Evolutionary conservation across 2,888 invertebrate species (phyloP).

Genomic region (Trissolcus japonicus): DNA sequence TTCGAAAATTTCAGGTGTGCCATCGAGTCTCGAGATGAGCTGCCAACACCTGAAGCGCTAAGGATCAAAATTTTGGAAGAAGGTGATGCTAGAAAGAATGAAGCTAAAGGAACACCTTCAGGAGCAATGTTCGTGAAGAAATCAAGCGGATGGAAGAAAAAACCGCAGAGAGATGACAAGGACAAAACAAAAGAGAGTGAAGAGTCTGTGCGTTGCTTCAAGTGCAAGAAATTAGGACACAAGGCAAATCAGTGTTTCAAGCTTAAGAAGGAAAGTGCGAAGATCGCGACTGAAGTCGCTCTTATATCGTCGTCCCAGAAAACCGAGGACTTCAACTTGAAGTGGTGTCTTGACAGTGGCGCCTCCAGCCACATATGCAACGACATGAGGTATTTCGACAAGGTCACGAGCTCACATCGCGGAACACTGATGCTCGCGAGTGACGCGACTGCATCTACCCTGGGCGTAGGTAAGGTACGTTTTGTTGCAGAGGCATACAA

Average conservation of each 20-base stretch:
- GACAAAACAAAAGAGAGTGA: no score
- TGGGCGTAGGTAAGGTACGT: background rate
- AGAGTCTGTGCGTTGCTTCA: background rate
- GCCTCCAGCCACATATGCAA: background rate
- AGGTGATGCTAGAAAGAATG: conserved; percentile 31
- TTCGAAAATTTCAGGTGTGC: conserved; percentile 49
- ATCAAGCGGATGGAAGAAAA: no score
- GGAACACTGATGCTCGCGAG: background rate
- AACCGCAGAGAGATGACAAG: no score
- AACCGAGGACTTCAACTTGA: background rate
- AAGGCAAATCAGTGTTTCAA: background rate
- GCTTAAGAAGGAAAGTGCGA: background rate
- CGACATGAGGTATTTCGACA: background rate
- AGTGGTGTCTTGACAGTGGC: background rate
- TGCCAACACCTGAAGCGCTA: conserved; percentile 21
- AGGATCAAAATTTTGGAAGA: conserved; percentile 34
- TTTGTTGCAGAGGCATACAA: background rate
- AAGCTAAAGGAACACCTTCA: background rate
- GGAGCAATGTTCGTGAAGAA: no score
- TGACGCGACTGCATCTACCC: background rate
- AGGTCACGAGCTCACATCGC: background rate
- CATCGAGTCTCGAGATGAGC: conserved; percentile 36
- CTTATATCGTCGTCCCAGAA: background rate
- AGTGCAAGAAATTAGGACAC: background rate
- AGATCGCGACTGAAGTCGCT: background rate